Percentiles rank a stretch among this genome's conserved stretches.
Conservation (phyloP, 2,888 invertebrate genomes). For the Scaptomyza reducta region DNA sequence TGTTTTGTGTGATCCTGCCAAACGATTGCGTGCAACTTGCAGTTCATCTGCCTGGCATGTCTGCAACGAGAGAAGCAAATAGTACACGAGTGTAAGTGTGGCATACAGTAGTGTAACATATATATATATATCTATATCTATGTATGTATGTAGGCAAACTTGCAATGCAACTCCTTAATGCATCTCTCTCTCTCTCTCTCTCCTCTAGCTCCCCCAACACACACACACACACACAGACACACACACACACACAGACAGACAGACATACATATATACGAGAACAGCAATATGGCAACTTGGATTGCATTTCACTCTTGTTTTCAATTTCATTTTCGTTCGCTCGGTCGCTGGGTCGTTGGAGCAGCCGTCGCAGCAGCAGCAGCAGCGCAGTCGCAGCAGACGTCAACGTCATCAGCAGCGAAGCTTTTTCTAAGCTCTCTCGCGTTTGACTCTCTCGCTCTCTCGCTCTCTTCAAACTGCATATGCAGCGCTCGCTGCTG, state of each 20-base stretch:
- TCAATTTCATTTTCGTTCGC: slow-evolving; percentile 68
- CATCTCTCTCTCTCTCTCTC: background rate
- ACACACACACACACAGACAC: slow-evolving; percentile 2
- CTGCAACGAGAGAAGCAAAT: slow-evolving; percentile 49
- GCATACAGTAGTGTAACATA: slow-evolving; percentile 8
- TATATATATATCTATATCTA: background rate
- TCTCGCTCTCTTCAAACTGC: slow-evolving; percentile 38
- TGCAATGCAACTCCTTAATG: slow-evolving; percentile 12
- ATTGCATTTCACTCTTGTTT: slow-evolving; percentile 75
- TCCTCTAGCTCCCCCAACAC: background rate
- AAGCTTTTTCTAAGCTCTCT: slow-evolving; percentile 62
- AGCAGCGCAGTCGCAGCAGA: slow-evolving; percentile 29
- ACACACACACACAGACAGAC: slow-evolving; percentile 5
- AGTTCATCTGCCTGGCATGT: slow-evolving; percentile 69
- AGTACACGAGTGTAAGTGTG: slow-evolving; percentile 11
- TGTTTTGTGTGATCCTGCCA: slow-evolving; percentile 66
- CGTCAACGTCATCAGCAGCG: slow-evolving; percentile 37
- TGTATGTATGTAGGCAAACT: slow-evolving; percentile 8
- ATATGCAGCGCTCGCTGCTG: slow-evolving; percentile 41
- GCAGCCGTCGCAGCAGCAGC: slow-evolving; percentile 48
- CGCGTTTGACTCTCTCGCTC: slow-evolving; percentile 13
- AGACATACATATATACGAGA: slow-evolving; percentile 33
- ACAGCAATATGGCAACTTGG: slow-evolving; percentile 42
- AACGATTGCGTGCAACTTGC: slow-evolving; percentile 55
- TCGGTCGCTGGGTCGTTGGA: slow-evolving; percentile 66